These are phyloP conservation scores for Lasiurus borealis DNA, from an alignment of 2,113 vertebrate species.

Conservation along the genomic window DNA sequence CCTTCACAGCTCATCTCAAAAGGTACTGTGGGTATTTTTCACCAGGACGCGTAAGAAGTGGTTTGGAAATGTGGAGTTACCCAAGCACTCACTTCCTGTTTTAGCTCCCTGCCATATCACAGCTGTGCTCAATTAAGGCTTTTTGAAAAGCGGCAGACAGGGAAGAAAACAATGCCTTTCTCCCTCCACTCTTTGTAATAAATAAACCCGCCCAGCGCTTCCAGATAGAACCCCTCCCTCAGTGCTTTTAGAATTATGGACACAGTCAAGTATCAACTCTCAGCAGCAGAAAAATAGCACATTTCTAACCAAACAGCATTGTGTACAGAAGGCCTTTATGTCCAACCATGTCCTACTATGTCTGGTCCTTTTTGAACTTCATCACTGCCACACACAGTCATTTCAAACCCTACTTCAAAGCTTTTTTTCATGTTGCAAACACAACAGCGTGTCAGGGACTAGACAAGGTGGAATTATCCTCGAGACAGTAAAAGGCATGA, in stretches of 20 bases:
- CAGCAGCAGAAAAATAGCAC: background rate
- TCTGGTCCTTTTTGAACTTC: slow-evolving; percentile 49
- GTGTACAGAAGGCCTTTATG: background rate
- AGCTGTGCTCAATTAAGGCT: slow-evolving; percentile 86
- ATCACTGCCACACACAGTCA: background rate
- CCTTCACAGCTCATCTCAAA: slow-evolving; percentile 71
- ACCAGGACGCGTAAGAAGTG: slow-evolving; percentile 76
- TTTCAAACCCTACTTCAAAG: background rate
- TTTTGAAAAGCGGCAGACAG: slow-evolving; percentile 78
- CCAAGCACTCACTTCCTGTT: slow-evolving; percentile 84
- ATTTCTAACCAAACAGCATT: background rate
- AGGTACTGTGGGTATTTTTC: slow-evolving; percentile 83
- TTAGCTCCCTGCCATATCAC: slow-evolving; percentile 77
- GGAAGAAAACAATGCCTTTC: slow-evolving; percentile 52
- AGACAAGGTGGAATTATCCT: background rate
- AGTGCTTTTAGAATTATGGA: slow-evolving; percentile 19
- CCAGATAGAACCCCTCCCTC: background rate
- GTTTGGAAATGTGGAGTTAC: slow-evolving; percentile 86
- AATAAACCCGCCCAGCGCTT: slow-evolving; percentile 1
- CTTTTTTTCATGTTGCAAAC: background rate
- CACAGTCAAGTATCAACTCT: slow-evolving; percentile 16
- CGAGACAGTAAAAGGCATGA: background rate
- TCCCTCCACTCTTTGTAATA: slow-evolving; percentile 53
- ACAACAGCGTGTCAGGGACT: background rate
- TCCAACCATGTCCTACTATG: background rate